Percentiles rank a stretch among this genome's conserved stretches.
phyloP scores from a whole-genome alignment of 2,888 invertebrate species.

The Pseudococcus viburni region DNA sequence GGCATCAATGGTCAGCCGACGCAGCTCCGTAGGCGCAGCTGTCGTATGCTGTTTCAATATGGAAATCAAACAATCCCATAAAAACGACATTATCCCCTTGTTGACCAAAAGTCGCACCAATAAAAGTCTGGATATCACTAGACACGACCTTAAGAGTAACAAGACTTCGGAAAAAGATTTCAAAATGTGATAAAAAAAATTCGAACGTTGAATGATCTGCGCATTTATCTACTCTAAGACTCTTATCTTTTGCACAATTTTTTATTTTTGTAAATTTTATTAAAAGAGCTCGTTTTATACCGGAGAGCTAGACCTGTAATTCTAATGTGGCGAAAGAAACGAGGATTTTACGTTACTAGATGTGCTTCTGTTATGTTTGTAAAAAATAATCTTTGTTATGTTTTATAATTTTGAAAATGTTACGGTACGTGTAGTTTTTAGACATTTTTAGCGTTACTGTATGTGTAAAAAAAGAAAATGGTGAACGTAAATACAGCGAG shows the following conservation, averaged over 20 bases:
- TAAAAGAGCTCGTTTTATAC: slow-evolving; percentile 15
- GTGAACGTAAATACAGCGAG: background rate
- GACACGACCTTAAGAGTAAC: slow-evolving; percentile 32
- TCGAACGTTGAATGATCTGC: background rate
- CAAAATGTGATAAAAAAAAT: slow-evolving; percentile 46
- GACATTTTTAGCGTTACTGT: background rate
- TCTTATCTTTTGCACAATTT: slow-evolving; percentile 31
- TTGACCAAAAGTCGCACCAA: slow-evolving; percentile 37
- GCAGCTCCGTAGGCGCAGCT: slow-evolving; percentile 79
- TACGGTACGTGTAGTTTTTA: slow-evolving; percentile 2
- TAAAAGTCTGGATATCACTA: slow-evolving; percentile 48
- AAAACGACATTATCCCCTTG: background rate
- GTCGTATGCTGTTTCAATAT: slow-evolving; percentile 76
- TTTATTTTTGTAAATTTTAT: slow-evolving; percentile 50
- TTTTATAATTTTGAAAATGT: slow-evolving; percentile 30
- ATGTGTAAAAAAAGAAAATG: slow-evolving; percentile 4
- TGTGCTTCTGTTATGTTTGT: slow-evolving; percentile 7
- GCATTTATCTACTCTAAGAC: slow-evolving; percentile 18
- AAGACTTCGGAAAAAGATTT: slow-evolving; percentile 50
- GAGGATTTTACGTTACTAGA: background rate
- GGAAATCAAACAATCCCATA: slow-evolving; percentile 67
- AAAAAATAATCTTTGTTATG: background rate
- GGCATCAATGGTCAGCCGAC: slow-evolving; percentile 78
- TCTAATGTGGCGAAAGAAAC: background rate
- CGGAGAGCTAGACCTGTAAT: background rate